These are phyloP conservation scores for Macrosteles quadrilineatus DNA, from an alignment of 1,140 invertebrate species.

Conservation along the genomic window DNA sequence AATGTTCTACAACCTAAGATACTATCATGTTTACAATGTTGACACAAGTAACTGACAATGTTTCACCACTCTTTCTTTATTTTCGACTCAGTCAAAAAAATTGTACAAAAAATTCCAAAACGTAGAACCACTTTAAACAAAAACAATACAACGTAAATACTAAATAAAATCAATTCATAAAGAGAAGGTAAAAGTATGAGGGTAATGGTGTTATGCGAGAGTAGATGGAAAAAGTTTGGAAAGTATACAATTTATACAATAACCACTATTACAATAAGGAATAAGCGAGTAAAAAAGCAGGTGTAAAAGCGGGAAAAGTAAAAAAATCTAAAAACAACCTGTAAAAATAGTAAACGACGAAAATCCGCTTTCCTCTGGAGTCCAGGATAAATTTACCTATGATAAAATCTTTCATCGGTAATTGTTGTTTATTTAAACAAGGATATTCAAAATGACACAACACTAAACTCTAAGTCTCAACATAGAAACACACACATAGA, in stretches of 20 bases:
- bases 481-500: constrained; percentile 14
- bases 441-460: not conserved
- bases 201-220: too few species aligned
- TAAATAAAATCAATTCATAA: not conserved
- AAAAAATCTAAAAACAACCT: not conserved
- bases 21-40: constrained; percentile 18
- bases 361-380: not conserved
- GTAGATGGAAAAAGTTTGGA: too few species aligned
- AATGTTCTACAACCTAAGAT: constrained; percentile 37
- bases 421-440: not conserved
- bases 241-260: too few species aligned
- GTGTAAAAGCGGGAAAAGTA: not conserved
- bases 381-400: not conserved
- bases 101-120: too few species aligned
- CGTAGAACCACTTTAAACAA: too few species aligned
- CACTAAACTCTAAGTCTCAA: not conserved
- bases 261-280: constrained; percentile 21
- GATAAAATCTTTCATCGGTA: constrained; percentile 16
- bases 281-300: not conserved
- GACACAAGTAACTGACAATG: constrained; percentile 18
- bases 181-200: too few species aligned
- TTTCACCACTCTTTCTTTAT: constrained; percentile 19
- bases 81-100: too few species aligned
- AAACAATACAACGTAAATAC: too few species aligned
- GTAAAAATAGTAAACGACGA: not conserved